Conservation (phyloP, 2,113 vertebrate species). For the Tonatia bakeri region DNA sequence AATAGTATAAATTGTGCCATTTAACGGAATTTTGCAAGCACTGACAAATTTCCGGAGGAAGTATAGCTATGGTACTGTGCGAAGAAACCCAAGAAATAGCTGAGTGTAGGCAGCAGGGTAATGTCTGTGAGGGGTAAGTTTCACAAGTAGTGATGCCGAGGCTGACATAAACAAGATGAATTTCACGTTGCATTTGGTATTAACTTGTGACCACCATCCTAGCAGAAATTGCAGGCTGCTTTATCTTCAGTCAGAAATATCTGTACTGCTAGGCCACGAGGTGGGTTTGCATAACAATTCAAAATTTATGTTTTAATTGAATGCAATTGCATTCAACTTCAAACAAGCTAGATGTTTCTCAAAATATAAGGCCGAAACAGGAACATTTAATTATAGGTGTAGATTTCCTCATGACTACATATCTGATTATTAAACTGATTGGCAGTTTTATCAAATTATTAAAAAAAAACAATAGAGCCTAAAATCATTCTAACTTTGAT, state of each 20-base stretch:
- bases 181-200: neutral
- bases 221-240: neutral
- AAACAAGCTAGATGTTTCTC: neutral
- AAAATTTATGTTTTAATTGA: neutral
- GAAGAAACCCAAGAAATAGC: neutral
- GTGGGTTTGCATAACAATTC: neutral
- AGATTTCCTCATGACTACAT: neutral
- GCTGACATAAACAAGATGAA: neutral
- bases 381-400: neutral
- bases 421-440: neutral
- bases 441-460: neutral
- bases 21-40: neutral
- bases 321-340: neutral
- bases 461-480: neutral
- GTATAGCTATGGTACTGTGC: neutral
- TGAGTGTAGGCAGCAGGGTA: neutral
- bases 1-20: neutral
- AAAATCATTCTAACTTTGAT: neutral
- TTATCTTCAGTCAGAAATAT: neutral
- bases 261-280: neutral
- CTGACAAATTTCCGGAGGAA: neutral
- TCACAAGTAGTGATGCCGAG: neutral
- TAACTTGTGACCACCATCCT: neutral
- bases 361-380: neutral
- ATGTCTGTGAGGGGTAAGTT: neutral